Conservation (phyloP, 2,113 vertebrate genomes). For the Cinclus mexicanus region DNA sequence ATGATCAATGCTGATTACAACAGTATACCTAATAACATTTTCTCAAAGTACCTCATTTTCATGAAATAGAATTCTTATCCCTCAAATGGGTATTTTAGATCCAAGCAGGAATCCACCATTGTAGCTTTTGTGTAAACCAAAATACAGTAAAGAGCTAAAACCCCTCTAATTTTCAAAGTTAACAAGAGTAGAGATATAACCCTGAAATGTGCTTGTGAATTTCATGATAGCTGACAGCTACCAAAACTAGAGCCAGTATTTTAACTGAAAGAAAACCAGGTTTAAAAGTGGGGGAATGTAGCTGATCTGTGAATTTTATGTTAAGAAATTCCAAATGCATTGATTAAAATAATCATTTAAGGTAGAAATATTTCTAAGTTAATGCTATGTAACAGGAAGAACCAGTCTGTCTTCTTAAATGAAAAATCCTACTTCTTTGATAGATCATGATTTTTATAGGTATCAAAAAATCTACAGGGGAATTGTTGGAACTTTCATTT, state of each 20-base stretch:
- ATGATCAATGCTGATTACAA: background rate
- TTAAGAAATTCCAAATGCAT: background rate
- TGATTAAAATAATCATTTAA: background rate
- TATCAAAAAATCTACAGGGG: background rate
- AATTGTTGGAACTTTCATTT: slow-evolving; percentile 6
- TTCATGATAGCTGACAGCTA: background rate
- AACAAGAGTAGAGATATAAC: background rate
- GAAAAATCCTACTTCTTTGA: background rate
- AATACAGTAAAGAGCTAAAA: background rate
- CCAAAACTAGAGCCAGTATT: background rate
- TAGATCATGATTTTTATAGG: background rate
- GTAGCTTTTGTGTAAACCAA: background rate
- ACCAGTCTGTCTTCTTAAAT: background rate
- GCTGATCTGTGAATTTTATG: background rate
- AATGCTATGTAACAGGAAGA: background rate
- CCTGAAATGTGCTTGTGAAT: background rate
- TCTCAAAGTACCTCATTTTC: background rate
- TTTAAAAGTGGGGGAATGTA: background rate
- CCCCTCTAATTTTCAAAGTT: background rate
- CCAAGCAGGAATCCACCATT: background rate
- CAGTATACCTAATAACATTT: background rate
- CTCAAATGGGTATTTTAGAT: background rate
- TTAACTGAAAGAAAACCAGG: background rate
- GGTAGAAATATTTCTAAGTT: background rate
- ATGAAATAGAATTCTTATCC: background rate